A percentile compares a stretch with the other conserved stretches of the same genome.
Conservation (phyloP, 2,113 vertebrate species). For the Burhinus bistriatus region DNA sequence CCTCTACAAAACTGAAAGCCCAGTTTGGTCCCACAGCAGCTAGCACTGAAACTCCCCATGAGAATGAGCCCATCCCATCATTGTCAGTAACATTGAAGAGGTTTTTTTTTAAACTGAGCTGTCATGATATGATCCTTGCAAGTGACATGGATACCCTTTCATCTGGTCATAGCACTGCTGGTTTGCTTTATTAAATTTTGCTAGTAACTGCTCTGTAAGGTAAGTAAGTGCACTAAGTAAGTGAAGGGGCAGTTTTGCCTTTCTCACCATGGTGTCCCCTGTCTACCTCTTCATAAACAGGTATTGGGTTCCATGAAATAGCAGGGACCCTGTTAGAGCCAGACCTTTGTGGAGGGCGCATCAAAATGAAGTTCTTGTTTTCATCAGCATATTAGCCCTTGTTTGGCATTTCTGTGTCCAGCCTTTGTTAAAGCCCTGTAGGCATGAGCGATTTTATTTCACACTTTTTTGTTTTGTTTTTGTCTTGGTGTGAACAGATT, state of each 20-base stretch:
- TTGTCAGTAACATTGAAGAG: fast-evolving
- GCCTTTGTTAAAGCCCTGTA: background rate
- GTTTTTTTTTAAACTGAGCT: background rate
- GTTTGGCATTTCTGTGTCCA: background rate
- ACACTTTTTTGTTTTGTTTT: background rate
- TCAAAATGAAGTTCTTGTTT: background rate
- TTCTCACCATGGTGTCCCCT: background rate
- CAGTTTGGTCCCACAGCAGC: background rate
- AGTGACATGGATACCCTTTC: background rate
- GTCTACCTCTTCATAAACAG: background rate
- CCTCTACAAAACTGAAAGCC: background rate
- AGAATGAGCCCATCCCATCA: background rate
- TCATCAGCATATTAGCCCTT: background rate
- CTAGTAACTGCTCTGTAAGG: background rate
- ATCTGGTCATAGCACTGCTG: background rate
- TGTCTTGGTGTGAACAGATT: slow-evolving; percentile 11
- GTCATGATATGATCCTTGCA: background rate
- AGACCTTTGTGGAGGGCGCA: background rate
- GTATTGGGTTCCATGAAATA: background rate
- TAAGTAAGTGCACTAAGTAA: background rate
- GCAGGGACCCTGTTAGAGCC: background rate
- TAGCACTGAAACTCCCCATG: background rate
- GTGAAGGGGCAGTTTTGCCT: background rate
- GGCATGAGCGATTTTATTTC: background rate
- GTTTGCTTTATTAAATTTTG: background rate